Evolutionary conservation across 2,113 vertebrate genomes (phyloP), one percentile per base, ranked within the genome.

Genomic region (Festucalex cinctus): DNA sequence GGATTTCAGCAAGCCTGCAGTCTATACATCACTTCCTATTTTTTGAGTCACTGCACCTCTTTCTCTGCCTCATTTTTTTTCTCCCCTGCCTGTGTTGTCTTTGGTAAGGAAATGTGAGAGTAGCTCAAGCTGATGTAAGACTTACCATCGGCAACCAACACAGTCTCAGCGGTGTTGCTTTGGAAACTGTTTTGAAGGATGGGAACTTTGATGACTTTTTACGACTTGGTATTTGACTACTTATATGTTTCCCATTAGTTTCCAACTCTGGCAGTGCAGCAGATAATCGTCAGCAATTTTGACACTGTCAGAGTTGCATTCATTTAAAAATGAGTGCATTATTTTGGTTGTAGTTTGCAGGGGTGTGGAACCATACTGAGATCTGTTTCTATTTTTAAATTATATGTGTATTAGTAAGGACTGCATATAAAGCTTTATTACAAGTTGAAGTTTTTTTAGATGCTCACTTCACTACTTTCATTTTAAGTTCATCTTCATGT

Each of bases 41-140:
- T 73, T 78, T 83, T 72, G 44, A 69, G 56, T 73, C 43, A 32
- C 39, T 77, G 43, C 63, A 66, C 66, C 20, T 32, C 37, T 49
- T 51, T 26, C 79, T 75, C 75, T 35, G 56, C 24, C 1, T 7
- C 63, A 16, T 7, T 72, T 67, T 71, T 19, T 46, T 68, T 43
- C 36, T 66, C 22, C 56, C 22, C 10, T 0, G 44, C 49, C 9
- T 73, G 43, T 26, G 59, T 82, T 80, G 77, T 74, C 20, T 32
- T 81, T 75, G 57, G 78, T 67, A 77, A 79, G 39, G 6, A 73
- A 75, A 74, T 76, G 49, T 46, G 49, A 71, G 46, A 59, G 60
- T 68, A 67, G 66, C 71, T 66, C 61, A 53, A 73, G 58, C 74
- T 87, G 85, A 89, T 83, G 86, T 67, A 84, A 85, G 57, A 83